Base-by-base conservation (phyloP, 2,888 invertebrate species). In the Drosophila sordidula region DNA sequence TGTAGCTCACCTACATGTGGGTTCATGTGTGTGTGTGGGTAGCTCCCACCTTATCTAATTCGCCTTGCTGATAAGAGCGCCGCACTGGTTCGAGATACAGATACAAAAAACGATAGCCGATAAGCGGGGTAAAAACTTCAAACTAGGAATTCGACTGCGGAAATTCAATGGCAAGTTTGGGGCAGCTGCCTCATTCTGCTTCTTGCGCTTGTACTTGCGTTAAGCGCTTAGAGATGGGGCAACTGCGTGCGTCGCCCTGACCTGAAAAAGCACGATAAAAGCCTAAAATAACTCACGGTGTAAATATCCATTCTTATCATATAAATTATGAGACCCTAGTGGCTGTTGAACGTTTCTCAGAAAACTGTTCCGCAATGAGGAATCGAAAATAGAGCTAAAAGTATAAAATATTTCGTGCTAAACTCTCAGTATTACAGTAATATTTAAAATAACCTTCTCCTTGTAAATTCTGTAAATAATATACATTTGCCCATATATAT, bases 101-200 rank as follows among this genome's bases (percentile, higher is more conserved):
- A 12, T n/a, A n/a, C n/a, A n/a, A 44, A 45, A 39, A 50, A 18
- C 38, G 29, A 36, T 56, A 52, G 49, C 29, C 61, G 77, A 75
- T 70, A 79, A 79, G 63, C 49, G 44, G 32, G 9, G n/a, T 3
- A 36, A 51, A 49, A 65, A 54, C 29, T 44, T 36, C 34, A 39
- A 56, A 54, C 32, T 39, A 61, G 54, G 59, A 76, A 69, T 47
- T 49, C 38, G 11, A 41, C 44, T 6, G 44, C 70, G 83, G 63
- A 70, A 86, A 86, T 76, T 83, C 83, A 83, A 86, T 86, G 83
- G 72, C 86, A 83, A 86, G 80, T 80, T 71, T 76, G 68, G 46
- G 59, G 51, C 38, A 63, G 14, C 42, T 49, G 41, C 42, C 32
- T 32, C 42, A 29, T 29, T 12, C 22, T 63, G 22, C 39, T 44